phyloP scores from a whole-genome alignment of 2,888 invertebrate species.

The Tupiocoris notatus region DNA sequence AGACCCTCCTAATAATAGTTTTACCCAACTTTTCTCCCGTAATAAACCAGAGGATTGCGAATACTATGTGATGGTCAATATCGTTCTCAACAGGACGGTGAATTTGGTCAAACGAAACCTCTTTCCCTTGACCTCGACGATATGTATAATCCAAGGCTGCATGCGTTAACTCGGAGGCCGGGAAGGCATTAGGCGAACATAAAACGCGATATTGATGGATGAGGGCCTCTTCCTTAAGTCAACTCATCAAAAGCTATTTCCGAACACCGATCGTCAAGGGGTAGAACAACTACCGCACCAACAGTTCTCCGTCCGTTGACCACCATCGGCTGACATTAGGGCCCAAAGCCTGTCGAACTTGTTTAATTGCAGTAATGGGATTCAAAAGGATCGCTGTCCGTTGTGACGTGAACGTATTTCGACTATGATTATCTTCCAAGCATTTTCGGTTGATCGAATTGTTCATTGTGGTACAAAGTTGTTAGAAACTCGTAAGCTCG shows the following conservation, averaged over 20 bases:
- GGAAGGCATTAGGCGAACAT: background rate
- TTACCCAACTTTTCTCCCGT: no score
- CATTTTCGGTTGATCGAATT: no score
- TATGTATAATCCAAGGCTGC: background rate
- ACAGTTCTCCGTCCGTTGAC: background rate
- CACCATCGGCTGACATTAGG: no score
- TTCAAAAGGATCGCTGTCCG: no score
- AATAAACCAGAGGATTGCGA: no score
- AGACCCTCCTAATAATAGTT: no score
- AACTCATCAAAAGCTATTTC: slow-evolving; percentile 22
- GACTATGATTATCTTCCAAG: no score
- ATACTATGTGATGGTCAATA: no score
- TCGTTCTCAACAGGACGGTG: no score
- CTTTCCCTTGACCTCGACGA: background rate
- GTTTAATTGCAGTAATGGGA: background rate
- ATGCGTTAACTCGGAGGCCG: background rate
- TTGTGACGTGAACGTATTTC: no score
- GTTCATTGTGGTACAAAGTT: no score
- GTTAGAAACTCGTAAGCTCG: background rate
- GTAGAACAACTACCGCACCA: background rate
- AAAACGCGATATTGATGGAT: slow-evolving; percentile 14
- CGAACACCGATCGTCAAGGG: background rate
- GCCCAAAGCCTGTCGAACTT: background rate
- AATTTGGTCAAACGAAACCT: background rate
- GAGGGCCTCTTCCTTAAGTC: slow-evolving; percentile 7